These are phyloP conservation scores for Malthinus seriepunctatus DNA, from an alignment of 2,888 invertebrate genomes.

Conservation along the genomic window DNA sequence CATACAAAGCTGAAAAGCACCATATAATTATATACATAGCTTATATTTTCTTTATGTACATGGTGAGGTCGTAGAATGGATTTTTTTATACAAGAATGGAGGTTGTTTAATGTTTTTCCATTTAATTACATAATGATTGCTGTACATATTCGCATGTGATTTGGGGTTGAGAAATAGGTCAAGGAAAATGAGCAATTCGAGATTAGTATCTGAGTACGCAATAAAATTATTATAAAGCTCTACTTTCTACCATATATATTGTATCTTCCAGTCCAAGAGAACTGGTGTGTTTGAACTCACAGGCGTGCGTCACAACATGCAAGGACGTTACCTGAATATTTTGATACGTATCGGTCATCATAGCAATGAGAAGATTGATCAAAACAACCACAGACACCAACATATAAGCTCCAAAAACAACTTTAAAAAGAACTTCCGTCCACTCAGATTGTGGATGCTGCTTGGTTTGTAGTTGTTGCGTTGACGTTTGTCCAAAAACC, in stretches of 20 bases:
- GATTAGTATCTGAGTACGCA: too few relatives aligned
- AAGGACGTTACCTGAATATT: constrained; percentile 83
- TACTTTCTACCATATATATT: constrained; percentile 14
- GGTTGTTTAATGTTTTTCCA: too few relatives aligned
- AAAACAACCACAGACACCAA: constrained; percentile 98
- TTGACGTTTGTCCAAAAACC: constrained; percentile 92
- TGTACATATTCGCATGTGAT: too few relatives aligned
- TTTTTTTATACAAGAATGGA: too few relatives aligned
- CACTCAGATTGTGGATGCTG: constrained; percentile 70
- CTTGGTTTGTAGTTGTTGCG: constrained; percentile 71
- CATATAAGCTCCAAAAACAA: constrained; percentile 93
- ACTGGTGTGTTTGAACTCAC: constrained; percentile 44
- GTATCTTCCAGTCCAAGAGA: constrained; percentile 53
- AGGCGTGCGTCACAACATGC: constrained; percentile 25
- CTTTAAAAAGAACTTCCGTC: constrained; percentile 87
- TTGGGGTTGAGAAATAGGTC: too few relatives aligned
- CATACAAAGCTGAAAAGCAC: too few relatives aligned
- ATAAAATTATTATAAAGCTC: not conserved
- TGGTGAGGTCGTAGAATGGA: too few relatives aligned
- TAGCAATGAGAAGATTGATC: constrained; percentile 99
- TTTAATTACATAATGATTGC: too few relatives aligned
- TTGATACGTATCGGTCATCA: constrained; percentile 99
- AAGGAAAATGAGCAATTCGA: too few relatives aligned
- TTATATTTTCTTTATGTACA: too few relatives aligned
- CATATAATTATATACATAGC: too few relatives aligned